phyloP scores from a whole-genome alignment of 2,888 invertebrate genomes.

The Ceraclea dissimilis region DNA sequence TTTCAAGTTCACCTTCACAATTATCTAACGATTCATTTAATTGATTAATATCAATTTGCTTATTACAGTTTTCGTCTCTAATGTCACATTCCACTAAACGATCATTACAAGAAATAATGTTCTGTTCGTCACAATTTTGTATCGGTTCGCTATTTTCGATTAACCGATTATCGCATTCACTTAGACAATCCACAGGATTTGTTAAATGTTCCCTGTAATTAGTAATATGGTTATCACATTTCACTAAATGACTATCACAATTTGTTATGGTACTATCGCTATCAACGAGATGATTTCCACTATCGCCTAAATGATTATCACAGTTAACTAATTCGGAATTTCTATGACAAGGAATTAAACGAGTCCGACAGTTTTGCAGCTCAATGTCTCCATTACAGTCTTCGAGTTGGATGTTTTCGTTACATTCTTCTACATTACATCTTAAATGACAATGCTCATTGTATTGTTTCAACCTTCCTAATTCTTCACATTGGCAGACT shows the following conservation, averaged over 20 bases:
- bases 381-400: constrained; percentile 13
- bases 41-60: constrained; percentile 4
- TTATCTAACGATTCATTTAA: constrained; percentile 4
- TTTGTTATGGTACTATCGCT: constrained; percentile 7
- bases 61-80: constrained; percentile 5
- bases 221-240: constrained; percentile 11
- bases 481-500: constrained; percentile 32
- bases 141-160: constrained; percentile 10
- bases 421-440: constrained; percentile 14
- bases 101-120: not conserved
- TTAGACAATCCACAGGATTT: constrained; percentile 1
- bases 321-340: constrained; percentile 15
- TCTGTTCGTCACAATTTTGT: constrained; percentile 9
- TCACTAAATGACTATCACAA: constrained; percentile 10
- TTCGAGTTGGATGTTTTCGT: constrained; percentile 8
- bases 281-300: constrained; percentile 6
- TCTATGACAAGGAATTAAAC: constrained; percentile 11
- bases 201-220: constrained; percentile 7
- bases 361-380: constrained; percentile 12
- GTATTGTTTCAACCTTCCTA: constrained; percentile 36
- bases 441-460: constrained; percentile 15
- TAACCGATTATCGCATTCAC: constrained; percentile 15
- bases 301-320: constrained; percentile 14
- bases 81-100: constrained; percentile 3
- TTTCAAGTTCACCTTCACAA: constrained; percentile 12